These are phyloP conservation scores for Podarcis muralis DNA, from an alignment of 2,113 vertebrate genomes.

Conservation along the genomic window DNA sequence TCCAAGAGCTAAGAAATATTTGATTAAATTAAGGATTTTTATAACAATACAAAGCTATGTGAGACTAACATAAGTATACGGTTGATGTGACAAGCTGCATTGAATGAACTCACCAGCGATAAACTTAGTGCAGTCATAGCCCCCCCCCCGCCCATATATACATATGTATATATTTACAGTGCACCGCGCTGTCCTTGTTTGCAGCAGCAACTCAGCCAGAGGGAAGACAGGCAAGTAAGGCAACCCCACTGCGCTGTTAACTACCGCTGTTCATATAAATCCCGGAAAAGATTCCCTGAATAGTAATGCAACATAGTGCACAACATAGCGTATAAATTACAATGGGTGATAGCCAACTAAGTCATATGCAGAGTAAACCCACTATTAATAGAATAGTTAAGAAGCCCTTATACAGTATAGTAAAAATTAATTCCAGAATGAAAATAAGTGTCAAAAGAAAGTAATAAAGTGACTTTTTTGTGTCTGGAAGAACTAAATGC, in stretches of 20 bases:
- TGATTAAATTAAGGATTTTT: conserved; percentile 42
- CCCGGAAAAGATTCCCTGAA: not conserved
- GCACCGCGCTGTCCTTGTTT: not conserved
- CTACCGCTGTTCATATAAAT: not conserved
- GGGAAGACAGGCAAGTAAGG: too few relatives aligned
- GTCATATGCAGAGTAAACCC: too few relatives aligned
- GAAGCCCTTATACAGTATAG: conserved; percentile 90
- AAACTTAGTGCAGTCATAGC: not conserved
- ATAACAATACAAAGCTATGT: conserved; percentile 27
- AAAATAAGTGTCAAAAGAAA: conserved; percentile 93
- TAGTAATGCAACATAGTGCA: not conserved
- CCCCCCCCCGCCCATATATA: too few relatives aligned
- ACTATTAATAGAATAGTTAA: conserved; percentile 99
- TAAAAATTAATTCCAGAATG: conserved; percentile 98
- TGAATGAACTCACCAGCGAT: conserved; percentile 21
- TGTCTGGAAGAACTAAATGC: conserved; percentile 83
- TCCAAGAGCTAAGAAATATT: conserved; percentile 29
- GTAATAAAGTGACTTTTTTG: conserved; percentile 83
- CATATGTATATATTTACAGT: not conserved
- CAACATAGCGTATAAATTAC: not conserved
- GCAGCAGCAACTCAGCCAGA: too few relatives aligned
- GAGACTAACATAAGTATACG: conserved; percentile 14
- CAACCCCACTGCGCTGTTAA: not conserved
- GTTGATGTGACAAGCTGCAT: conserved; percentile 5
- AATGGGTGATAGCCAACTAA: too few relatives aligned